Evolutionary conservation across 2,113 vertebrate species (phyloP).

Genomic region (Ptilonorhynchus violaceus): DNA sequence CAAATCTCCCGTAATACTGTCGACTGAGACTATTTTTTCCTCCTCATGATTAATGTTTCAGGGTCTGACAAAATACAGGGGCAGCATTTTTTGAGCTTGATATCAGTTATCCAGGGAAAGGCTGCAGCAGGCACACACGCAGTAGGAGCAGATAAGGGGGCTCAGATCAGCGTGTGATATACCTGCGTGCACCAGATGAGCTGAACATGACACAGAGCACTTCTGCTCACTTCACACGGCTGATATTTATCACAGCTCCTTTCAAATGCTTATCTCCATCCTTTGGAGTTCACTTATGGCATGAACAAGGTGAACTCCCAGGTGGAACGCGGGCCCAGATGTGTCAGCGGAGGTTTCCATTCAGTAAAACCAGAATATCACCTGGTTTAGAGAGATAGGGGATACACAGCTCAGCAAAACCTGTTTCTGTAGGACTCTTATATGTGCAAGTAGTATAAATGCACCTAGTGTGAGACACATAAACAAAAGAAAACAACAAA

Average conservation of each 20-base stretch:
- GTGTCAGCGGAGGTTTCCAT: constrained; percentile 9
- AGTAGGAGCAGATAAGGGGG: not conserved
- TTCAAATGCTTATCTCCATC: constrained; percentile 50
- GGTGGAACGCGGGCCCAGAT: not conserved
- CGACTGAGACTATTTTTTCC: constrained; percentile 9
- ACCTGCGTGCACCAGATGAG: not conserved
- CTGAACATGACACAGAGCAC: not conserved
- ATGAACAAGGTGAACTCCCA: constrained; percentile 20
- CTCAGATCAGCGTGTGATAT: constrained; percentile 5
- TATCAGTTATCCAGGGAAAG: constrained; percentile 42
- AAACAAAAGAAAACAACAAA: not conserved
- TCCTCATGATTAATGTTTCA: constrained; percentile 46
- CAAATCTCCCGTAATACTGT: not conserved
- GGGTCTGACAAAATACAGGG: constrained; percentile 40
- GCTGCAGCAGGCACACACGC: not conserved
- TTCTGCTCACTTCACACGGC: constrained; percentile 41
- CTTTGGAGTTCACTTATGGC: not conserved
- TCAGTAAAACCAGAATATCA: constrained; percentile 1
- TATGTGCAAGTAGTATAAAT: not conserved
- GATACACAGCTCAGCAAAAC: not conserved
- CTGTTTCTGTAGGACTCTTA: not conserved
- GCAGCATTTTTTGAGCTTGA: constrained; percentile 47
- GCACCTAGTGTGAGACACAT: not conserved
- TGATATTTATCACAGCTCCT: constrained; percentile 51
- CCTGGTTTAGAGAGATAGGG: not conserved